Conservation (phyloP, 1,140 invertebrate species). For the Drosophila jambulina region DNA sequence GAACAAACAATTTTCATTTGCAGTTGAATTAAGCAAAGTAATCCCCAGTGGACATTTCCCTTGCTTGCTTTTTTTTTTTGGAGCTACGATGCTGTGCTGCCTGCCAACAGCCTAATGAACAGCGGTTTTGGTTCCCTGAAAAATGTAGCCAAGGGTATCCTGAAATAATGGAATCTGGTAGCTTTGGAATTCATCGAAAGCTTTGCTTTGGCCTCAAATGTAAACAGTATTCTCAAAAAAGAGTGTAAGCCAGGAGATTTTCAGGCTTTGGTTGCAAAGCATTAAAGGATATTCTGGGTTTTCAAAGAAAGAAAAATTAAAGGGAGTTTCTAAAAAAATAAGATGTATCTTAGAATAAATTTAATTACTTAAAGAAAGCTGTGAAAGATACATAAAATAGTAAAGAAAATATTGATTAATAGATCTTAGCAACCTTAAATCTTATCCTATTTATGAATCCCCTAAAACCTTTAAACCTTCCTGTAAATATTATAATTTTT, state of each 20-base stretch:
- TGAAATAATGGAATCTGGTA: conserved; percentile 4
- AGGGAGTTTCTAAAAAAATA: background rate
- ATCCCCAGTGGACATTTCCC: conserved; percentile 70
- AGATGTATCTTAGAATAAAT: background rate
- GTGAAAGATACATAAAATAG: background rate
- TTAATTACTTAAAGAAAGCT: background rate
- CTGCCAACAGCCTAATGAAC: conserved; percentile 36
- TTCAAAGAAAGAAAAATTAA: background rate
- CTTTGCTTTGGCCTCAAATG: background rate
- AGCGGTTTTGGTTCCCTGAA: conserved; percentile 26
- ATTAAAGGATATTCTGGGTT: background rate
- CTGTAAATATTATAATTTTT: background rate
- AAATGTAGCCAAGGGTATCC: conserved; percentile 10
- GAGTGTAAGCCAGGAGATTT: background rate
- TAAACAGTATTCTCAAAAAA: background rate
- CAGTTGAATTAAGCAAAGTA: conserved; percentile 83
- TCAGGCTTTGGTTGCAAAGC: background rate
- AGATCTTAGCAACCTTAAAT: no score
- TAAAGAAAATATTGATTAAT: background rate
- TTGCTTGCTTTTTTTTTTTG: background rate
- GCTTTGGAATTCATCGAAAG: conserved; percentile 13
- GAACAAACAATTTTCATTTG: conserved; percentile 83
- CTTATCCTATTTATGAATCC: no score
- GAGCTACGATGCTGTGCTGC: background rate
- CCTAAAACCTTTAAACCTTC: background rate